phyloP scores from a whole-genome alignment of 2,888 invertebrate species.

The Cenopis cana region DNA sequence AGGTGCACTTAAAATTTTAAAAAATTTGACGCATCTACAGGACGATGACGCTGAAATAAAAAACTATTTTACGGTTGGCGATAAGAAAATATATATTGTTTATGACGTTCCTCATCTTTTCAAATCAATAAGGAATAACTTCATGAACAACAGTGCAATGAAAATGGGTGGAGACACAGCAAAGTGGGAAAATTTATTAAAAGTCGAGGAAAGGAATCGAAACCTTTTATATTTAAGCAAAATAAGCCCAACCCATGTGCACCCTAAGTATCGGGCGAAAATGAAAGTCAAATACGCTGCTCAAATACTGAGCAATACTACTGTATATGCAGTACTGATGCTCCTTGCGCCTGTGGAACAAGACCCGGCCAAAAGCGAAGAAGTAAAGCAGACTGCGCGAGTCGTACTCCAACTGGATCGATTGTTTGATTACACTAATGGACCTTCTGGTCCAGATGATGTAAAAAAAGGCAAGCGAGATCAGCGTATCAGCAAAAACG shows the following conservation, averaged over 20 bases:
- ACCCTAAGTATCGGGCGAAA: not conserved
- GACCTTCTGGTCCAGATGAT: too few species aligned
- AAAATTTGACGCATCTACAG: too few species aligned
- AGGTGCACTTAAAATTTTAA: too few species aligned
- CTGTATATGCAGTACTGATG: conserved; percentile 4
- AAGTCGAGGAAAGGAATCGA: not conserved
- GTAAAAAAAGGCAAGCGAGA: too few species aligned
- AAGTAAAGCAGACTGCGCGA: conserved; percentile 8
- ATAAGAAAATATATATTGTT: conserved; percentile 2
- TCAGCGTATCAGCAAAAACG: too few species aligned
- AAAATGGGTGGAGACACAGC: not conserved
- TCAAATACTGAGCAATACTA: conserved; percentile 2
- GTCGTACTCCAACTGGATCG: too few species aligned
- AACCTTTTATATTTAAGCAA: conserved; percentile 4
- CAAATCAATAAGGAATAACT: conserved; percentile 2
- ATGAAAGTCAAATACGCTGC: not conserved
- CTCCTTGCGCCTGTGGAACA: conserved; percentile 4
- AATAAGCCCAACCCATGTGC: conserved; percentile 6
- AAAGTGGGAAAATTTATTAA: conserved; percentile 4
- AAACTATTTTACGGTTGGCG: not conserved
- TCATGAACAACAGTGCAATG: conserved; percentile 1
- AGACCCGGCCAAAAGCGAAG: conserved; percentile 14
- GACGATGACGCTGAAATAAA: not conserved
- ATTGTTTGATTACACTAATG: too few species aligned
- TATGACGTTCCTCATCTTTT: conserved; percentile 1